phyloP scores from a whole-genome alignment of 2,888 invertebrate species.

The Trissonchulus sp. region DNA sequence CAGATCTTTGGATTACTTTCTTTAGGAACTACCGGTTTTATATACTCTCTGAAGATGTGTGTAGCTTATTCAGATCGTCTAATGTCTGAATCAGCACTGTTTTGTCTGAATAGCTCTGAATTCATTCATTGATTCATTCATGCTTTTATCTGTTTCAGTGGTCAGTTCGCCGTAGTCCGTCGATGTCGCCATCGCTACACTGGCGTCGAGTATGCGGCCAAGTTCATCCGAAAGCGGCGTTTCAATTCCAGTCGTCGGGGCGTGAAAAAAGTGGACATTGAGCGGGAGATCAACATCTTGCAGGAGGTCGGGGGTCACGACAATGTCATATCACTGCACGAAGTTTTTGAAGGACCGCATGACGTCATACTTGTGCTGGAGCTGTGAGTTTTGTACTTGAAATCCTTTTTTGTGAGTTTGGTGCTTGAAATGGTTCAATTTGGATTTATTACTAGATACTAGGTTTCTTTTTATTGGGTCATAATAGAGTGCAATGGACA shows the following conservation, averaged over 20 bases:
- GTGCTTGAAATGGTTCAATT: constrained; percentile 23
- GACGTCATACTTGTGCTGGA: constrained; percentile 63
- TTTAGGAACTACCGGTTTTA: no score
- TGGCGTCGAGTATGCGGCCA: constrained; percentile 61
- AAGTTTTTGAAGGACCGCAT: constrained; percentile 61
- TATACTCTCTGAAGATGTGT: no score
- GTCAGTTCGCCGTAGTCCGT: constrained; percentile 64
- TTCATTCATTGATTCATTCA: no score
- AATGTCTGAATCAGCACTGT: neutral
- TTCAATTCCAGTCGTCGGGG: constrained; percentile 58
- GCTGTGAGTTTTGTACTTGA: constrained; percentile 56
- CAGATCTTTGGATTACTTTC: no score
- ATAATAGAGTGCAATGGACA: no score
- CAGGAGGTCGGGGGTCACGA: constrained; percentile 60
- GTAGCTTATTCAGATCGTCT: neutral
- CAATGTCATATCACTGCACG: constrained; percentile 62
- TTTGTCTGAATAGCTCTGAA: no score
- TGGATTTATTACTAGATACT: constrained; percentile 29
- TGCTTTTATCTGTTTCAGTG: constrained; percentile 57
- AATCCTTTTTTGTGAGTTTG: neutral
- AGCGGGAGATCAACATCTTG: constrained; percentile 58
- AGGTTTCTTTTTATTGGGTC: no score
- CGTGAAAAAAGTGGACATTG: constrained; percentile 61
- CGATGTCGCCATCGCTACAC: constrained; percentile 59
- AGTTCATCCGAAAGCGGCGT: constrained; percentile 62